Percentiles rank a stretch among this genome's conserved stretches.
Conservation (phyloP, 2,113 vertebrate genomes). For the Cariama cristata region DNA sequence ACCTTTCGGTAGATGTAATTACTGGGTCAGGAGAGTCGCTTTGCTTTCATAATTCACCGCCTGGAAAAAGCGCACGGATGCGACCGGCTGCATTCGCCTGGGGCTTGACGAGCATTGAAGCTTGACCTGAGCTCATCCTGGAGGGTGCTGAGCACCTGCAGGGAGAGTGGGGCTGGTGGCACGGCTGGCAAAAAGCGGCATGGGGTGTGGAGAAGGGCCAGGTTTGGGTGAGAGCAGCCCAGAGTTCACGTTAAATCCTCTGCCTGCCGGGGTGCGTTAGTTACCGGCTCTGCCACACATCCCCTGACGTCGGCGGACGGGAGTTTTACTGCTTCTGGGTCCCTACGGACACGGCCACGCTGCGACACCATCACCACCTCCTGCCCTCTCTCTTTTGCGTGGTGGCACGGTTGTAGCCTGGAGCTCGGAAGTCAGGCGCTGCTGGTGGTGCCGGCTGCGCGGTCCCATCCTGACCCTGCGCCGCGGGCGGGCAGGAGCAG, state of each 20-base stretch:
- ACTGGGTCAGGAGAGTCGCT: background rate
- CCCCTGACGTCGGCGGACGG: background rate
- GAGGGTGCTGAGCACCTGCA: background rate
- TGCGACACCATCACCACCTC: background rate
- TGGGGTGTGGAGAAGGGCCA: background rate
- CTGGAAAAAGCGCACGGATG: background rate
- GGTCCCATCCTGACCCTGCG: no score
- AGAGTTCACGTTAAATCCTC: background rate
- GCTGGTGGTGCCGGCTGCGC: background rate
- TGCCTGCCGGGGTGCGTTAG: rapidly evolving
- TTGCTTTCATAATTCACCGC: background rate
- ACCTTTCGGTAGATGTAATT: background rate
- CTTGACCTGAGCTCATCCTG: background rate
- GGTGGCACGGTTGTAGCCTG: background rate
- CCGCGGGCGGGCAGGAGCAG: rapidly evolving
- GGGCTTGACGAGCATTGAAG: background rate
- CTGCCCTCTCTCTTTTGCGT: background rate
- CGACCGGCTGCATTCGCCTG: rapidly evolving
- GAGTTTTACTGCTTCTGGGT: background rate
- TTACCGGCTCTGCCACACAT: background rate
- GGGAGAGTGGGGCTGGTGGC: rapidly evolving
- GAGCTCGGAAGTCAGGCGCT: background rate
- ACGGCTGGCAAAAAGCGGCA: background rate
- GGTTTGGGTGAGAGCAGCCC: background rate
- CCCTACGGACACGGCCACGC: background rate